These are phyloP conservation scores for Caenorhabditis remanei DNA, from an alignment of 1,140 invertebrate species.

Conservation along the genomic window DNA sequence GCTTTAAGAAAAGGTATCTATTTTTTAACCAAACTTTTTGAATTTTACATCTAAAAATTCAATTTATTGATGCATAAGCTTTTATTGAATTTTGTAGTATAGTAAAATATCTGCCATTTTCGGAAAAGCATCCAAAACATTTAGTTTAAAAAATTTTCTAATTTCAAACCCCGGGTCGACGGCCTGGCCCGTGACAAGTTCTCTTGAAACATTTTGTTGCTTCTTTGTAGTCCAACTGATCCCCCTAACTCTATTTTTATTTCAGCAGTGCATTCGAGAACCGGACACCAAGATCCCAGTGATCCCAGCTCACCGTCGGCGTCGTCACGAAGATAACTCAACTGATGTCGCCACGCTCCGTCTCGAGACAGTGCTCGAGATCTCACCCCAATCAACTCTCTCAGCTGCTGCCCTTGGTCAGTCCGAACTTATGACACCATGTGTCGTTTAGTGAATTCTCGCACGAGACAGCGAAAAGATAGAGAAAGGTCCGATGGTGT, in stretches of 20 bases:
- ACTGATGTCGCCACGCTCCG: slow-evolving; percentile 37
- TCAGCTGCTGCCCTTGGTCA: slow-evolving; percentile 54
- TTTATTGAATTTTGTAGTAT: too few relatives aligned
- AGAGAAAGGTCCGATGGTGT: slow-evolving; percentile 28
- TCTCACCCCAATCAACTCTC: slow-evolving; percentile 49
- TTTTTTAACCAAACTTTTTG: too few relatives aligned
- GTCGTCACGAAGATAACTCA: slow-evolving; percentile 45
- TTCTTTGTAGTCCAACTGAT: background rate
- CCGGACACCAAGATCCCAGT: slow-evolving; percentile 38
- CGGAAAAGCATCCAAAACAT: too few relatives aligned
- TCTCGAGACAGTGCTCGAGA: slow-evolving; percentile 49
- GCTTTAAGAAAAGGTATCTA: too few relatives aligned
- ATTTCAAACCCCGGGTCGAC: too few relatives aligned
- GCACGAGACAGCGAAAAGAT: slow-evolving; percentile 35
- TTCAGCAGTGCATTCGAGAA: slow-evolving; percentile 41
- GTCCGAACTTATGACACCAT: slow-evolving; percentile 51
- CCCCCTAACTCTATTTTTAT: background rate
- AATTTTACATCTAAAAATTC: too few relatives aligned
- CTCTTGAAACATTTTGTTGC: background rate
- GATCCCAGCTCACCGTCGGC: slow-evolving; percentile 45
- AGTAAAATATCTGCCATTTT: too few relatives aligned
- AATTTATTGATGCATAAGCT: too few relatives aligned
- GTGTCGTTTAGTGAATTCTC: slow-evolving; percentile 26
- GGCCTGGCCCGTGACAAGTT: background rate
- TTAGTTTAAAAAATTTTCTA: too few relatives aligned